Evolutionary conservation across 2,797 vertebrate genomes (phyloP).

Genomic region (Pipistrellus pipistrellus): DNA sequence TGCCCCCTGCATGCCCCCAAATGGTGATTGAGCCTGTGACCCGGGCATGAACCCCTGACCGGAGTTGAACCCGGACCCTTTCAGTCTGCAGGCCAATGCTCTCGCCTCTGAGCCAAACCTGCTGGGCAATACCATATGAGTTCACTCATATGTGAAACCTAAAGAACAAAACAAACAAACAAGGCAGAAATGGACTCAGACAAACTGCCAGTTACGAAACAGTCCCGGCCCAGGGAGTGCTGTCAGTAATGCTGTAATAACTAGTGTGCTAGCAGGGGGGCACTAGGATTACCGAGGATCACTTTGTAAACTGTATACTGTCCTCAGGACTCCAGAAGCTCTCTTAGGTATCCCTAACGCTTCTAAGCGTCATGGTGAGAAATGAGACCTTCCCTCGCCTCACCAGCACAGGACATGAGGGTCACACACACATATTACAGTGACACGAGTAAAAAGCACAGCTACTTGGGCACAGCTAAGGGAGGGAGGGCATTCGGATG

Average conservation of each 20-base stretch:
- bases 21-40: neutral
- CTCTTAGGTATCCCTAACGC: neutral
- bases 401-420: neutral
- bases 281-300: no score
- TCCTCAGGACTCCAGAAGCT: neutral
- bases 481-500: neutral
- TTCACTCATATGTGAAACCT: no score
- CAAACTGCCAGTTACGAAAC: no score
- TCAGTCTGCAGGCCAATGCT: neutral
- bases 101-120: neutral
- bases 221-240: no score
- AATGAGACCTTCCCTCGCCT: neutral
- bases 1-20: no score
- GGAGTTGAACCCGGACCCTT: no score
- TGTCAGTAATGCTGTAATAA: no score
- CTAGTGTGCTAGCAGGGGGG: no score
- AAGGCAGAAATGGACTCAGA: no score
- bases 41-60: neutral
- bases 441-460: neutral
- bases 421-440: neutral
- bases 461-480: neutral
- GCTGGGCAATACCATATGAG: neutral
- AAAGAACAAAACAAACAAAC: no score
- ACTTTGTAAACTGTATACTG: neutral
- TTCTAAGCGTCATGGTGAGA: neutral